phyloP scores from a whole-genome alignment of 1,140 invertebrate species.

The Anoplolepis gracilipes region DNA sequence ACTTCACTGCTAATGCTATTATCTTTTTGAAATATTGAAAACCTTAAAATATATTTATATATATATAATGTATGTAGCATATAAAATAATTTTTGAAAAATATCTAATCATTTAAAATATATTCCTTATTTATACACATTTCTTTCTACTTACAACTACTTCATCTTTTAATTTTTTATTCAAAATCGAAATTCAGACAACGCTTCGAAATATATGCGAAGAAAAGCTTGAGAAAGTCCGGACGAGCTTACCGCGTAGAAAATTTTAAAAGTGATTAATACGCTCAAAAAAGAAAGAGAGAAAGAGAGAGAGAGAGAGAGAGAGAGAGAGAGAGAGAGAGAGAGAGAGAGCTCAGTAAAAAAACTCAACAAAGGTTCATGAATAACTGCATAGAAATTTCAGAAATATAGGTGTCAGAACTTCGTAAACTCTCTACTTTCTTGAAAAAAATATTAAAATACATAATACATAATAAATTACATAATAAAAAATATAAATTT shows the following conservation, averaged over 20 bases:
- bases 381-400: constrained; percentile 36
- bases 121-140: neutral
- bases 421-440: constrained; percentile 33
- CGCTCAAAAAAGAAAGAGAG: neutral
- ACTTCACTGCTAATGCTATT: too few relatives aligned
- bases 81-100: neutral
- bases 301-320: too few relatives aligned
- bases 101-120: neutral
- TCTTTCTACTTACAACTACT: neutral
- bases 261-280: constrained; percentile 53
- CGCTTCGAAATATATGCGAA: neutral
- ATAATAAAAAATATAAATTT: neutral
- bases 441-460: constrained; percentile 11
- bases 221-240: constrained; percentile 35
- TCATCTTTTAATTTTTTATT: neutral
- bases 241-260: constrained; percentile 13
- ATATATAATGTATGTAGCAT: too few relatives aligned
- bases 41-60: too few relatives aligned
- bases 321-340: too few relatives aligned
- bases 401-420: constrained; percentile 18
- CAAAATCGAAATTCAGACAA: constrained; percentile 25
- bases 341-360: too few relatives aligned
- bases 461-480: neutral
- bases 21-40: neutral
- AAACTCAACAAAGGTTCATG: constrained; percentile 24